Evolutionary conservation across 2,113 vertebrate species (phyloP).

Genomic region (Alligator sinensis): DNA sequence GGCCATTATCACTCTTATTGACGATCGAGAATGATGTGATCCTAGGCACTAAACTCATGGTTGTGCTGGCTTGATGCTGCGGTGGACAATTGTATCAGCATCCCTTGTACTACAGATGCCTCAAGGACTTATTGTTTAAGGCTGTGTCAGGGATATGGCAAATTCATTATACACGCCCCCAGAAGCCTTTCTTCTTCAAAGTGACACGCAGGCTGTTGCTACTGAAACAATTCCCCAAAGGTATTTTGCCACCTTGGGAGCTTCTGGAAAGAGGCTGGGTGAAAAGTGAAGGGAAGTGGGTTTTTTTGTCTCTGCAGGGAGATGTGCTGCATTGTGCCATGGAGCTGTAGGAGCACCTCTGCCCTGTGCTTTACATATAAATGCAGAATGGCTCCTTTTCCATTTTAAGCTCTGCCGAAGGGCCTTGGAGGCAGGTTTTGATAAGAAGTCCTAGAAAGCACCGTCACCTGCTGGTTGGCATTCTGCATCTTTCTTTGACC

Average conservation of each 20-base stretch:
- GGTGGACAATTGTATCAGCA: neutral
- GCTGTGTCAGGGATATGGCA: neutral
- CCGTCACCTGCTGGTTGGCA: neutral
- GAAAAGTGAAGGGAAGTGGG: neutral
- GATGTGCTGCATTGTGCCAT: too few relatives aligned
- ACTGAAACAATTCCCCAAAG: neutral
- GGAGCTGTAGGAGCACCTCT: too few relatives aligned
- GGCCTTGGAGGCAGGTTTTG: neutral
- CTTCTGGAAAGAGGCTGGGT: neutral
- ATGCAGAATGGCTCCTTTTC: neutral
- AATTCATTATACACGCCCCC: neutral
- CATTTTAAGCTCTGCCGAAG: neutral
- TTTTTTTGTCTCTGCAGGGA: neutral
- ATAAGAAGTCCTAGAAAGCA: neutral
- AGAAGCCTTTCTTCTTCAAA: neutral
- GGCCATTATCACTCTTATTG: neutral
- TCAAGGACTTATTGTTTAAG: neutral
- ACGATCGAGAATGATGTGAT: too few relatives aligned
- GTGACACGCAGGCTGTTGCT: rapidly evolving
- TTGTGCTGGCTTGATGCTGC: neutral
- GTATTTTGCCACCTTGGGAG: neutral
- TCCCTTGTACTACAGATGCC: neutral
- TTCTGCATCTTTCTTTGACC: neutral
- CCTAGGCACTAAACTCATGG: too few relatives aligned
- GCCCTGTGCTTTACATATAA: too few relatives aligned